Base-by-base conservation (phyloP, 2,888 invertebrate species). In the Drosophila bunnanda region DNA sequence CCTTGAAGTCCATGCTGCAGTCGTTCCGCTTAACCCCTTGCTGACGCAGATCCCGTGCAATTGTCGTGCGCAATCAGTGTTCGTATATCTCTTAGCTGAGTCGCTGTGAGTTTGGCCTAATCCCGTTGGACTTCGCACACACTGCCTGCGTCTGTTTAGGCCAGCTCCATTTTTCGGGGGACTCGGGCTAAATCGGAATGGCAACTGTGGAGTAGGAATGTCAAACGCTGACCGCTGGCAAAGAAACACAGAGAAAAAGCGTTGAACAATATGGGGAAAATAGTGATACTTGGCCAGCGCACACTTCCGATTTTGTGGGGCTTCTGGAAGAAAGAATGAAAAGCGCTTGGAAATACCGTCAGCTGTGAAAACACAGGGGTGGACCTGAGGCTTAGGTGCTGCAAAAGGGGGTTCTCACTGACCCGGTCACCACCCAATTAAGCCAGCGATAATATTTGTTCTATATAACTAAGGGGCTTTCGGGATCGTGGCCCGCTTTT, bases 1-100 rank as follows among this genome's bases (percentile, higher is more conserved):
- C 93, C 68, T 92, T 91, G 65, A 93, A 92, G 85, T 94, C 93
- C 93, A 94, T 94, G 53, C 20, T 75, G 57, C 72, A 58, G 25
- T 69, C 70, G 46, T 6, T 17, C 7, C 34, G 34, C 52, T 50
- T 56, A 61, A 61, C 72, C 61, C 52, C 53, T 34, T 44, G 62
- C 44, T 71, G 73, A 44, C 61, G 73, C 56, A 73, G 72, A 71
- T 72, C 12, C 36, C 50, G 15, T 67, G 71, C 65, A 64, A 56
- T 38, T 74, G 70, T 65, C 61, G 28, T 30, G 9, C 13, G 34
- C 66, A 65, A 65, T 58, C 43, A 53, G 44, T 56, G 41, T 30
- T 25, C 12, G 7, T 41, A 15, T 22, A 15, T 22, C n/a, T 38
- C 20, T 10, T 13, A 38, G 30, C 50, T 48, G 55, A 52, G 38